Base-by-base conservation (phyloP, 2,888 invertebrate species). In the Cremastobaeus sp. region DNA sequence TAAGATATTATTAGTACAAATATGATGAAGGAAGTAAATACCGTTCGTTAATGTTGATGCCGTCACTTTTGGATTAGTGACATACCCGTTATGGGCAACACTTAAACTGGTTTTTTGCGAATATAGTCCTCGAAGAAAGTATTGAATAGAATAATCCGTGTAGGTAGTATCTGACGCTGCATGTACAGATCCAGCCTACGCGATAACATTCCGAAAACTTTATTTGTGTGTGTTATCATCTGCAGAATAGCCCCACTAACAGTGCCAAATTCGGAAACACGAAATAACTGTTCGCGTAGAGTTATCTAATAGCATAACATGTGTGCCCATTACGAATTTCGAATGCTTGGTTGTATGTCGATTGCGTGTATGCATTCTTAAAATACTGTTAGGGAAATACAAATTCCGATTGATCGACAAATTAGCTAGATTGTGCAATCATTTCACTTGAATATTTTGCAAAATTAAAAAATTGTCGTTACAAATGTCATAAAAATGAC, bases 231-330 rank as follows among this genome's bases (percentile, higher is more conserved):
- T 37, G 47, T 62, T 68, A 69, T 54, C 57, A 52, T 59, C 60
- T 15, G 45, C 52, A 54, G 41, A 66, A 62, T 57, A 55, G 48
- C 50, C 57, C 50, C 45, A 69, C 59, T 60, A 60, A 74, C 60
- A 70, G 74, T 70, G 74, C 74, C 74, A 70, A 74, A 74, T 74
- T 72, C 54, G 70, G 62, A 62, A 62, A 41, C 55, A 62, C 39
- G 48, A 47, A 55, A 62, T 62, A 70, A 59, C 65, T 55, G 59
- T 52, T 50, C 39, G 47, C 11, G 15, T 50, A 71, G 57, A 43
- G 57, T 64, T 71, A 64, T 50, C 43, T 45, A 43, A 43, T 59
- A 64, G 17, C 41, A 54, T 39, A 41, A 47, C 43, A 57, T 14
- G 39, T 39, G 68, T 68, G 50, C 68, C 68, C 47, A 57, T 48